Conservation (phyloP, 2,113 vertebrate genomes). For the Pelobates fuscus region DNA sequence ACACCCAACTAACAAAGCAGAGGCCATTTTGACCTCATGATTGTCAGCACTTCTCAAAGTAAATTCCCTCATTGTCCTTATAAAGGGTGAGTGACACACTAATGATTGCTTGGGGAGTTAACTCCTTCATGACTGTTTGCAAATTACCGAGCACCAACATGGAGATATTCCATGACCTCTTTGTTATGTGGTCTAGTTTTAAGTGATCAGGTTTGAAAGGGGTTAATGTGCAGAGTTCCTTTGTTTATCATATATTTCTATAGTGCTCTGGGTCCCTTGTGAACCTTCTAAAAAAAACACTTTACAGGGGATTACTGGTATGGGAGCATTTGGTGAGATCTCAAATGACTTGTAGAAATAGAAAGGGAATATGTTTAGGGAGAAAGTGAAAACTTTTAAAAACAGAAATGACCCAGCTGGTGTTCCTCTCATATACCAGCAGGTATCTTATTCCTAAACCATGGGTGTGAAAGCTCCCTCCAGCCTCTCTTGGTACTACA, state of each 20-base stretch:
- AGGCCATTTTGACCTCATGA: not conserved
- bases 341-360: not conserved
- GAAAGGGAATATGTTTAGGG: not conserved
- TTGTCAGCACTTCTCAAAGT: not conserved
- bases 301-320: not conserved
- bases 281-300: not conserved
- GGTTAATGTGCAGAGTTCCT: no score
- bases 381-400: not conserved
- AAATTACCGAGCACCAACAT: no score
- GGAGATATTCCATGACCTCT: no score
- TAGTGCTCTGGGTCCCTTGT: not conserved
- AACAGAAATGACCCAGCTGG: not conserved
- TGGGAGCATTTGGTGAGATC: constrained; percentile 12
- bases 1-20: not conserved
- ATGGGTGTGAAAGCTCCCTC: not conserved
- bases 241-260: not conserved
- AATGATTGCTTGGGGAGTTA: not conserved
- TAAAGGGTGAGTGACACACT: not conserved
- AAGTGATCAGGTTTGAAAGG: no score
- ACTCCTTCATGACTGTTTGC: not conserved
- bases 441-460: not conserved
- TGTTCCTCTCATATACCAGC: not conserved
- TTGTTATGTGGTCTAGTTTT: no score
- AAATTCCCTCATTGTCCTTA: not conserved
- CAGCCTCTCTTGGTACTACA: not conserved